Conservation (phyloP, 2,113 vertebrate genomes). For the Oncorhynchus nerka region DNA sequence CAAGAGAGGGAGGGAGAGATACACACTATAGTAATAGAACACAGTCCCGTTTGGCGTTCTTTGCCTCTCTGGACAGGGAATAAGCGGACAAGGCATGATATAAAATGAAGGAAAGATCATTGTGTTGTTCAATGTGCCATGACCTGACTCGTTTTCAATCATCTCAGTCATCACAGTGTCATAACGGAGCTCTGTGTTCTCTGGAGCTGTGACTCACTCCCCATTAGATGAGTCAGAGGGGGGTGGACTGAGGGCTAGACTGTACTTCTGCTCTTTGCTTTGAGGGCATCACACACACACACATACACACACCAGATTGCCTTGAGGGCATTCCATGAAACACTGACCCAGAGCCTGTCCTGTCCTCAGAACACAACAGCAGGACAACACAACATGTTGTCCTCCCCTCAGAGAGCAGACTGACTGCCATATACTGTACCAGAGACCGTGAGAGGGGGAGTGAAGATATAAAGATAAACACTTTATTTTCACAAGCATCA, state of each 20-base stretch:
- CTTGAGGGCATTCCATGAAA: constrained; percentile 63
- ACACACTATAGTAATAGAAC: not conserved
- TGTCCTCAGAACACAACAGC: constrained; percentile 39
- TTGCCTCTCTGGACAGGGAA: not conserved
- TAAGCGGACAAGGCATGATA: constrained; percentile 3
- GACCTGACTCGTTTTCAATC: no score
- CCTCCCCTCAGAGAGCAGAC: constrained; percentile 6
- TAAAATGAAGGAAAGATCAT: constrained; percentile 3
- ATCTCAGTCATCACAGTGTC: no score
- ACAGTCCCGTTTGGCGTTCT: no score
- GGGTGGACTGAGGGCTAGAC: constrained; percentile 9
- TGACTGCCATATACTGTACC: not conserved
- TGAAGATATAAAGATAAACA: constrained; percentile 17
- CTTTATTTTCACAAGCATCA: no score
- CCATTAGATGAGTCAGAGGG: not conserved
- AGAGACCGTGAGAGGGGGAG: constrained; percentile 1
- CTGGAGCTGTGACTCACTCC: no score
- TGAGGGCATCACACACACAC: not conserved
- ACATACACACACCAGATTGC: constrained; percentile 32
- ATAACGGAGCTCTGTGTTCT: no score
- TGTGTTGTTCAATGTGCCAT: no score
- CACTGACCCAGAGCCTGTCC: constrained; percentile 50
- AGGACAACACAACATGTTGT: constrained; percentile 65
- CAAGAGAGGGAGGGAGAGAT: not conserved
- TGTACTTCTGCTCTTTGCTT: not conserved